These are phyloP conservation scores for Coenonympha glycerion DNA, from an alignment of 2,888 invertebrate genomes.

Conservation along the genomic window DNA sequence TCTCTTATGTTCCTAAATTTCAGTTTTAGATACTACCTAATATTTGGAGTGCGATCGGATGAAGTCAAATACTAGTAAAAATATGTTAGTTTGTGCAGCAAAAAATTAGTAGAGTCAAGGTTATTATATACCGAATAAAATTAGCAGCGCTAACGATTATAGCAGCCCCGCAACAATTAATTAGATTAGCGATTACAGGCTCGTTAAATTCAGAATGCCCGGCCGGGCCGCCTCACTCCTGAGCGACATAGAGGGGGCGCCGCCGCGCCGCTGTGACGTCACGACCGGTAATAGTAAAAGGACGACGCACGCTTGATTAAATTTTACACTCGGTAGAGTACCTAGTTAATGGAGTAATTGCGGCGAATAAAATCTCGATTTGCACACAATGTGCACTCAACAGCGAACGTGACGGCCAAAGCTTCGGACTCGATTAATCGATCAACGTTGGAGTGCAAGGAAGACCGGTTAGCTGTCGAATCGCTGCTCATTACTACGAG, in stretches of 20 bases:
- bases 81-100: too few species aligned
- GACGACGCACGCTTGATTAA: conserved; percentile 10
- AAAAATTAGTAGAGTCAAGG: not conserved
- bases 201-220: conserved; percentile 8
- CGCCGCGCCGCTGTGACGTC: conserved; percentile 15
- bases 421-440: not conserved
- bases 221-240: not conserved
- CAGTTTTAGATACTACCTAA: too few species aligned
- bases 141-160: not conserved
- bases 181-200: not conserved
- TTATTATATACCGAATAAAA: too few species aligned
- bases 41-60: too few species aligned
- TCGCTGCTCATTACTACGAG: too few species aligned
- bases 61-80: too few species aligned
- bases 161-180: not conserved
- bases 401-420: not conserved
- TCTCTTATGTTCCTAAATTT: too few species aligned
- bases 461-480: not conserved
- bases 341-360: not conserved
- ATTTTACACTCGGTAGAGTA: not conserved
- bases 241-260: conserved; percentile 4
- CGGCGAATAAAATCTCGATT: not conserved
- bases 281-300: too few species aligned
- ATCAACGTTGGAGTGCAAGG: too few species aligned
- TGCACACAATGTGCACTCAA: not conserved